A percentile compares a stretch with the other conserved stretches of the same genome.
phyloP scores from a whole-genome alignment of 2,888 invertebrate species.

The Plusia festucae region DNA sequence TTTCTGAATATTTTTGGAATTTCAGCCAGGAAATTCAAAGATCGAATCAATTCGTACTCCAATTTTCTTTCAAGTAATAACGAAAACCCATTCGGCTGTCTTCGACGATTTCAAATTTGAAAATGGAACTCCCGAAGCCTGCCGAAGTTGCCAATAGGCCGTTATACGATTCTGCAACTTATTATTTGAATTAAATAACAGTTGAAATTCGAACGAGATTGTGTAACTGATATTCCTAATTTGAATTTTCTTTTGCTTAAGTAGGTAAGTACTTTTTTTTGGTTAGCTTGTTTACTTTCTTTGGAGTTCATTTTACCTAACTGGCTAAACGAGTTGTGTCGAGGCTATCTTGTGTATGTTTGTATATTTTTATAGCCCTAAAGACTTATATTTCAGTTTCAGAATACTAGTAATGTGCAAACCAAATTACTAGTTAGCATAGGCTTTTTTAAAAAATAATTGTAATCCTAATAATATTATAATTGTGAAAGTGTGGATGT shows the following conservation, averaged over 20 bases:
- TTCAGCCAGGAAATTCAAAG: neutral
- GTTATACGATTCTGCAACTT: neutral
- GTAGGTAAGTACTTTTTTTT: neutral
- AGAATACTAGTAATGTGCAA: too few species aligned
- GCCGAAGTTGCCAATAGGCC: conserved; percentile 9
- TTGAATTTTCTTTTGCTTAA: neutral
- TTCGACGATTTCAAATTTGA: conserved; percentile 11
- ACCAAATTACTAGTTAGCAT: too few species aligned
- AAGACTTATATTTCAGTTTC: too few species aligned
- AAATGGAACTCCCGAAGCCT: conserved; percentile 3
- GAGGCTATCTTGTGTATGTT: too few species aligned
- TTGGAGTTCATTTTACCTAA: too few species aligned
- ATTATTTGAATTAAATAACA: conserved; percentile 12
- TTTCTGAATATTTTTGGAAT: too few species aligned
- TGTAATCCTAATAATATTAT: too few species aligned
- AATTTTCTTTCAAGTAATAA: neutral
- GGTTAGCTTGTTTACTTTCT: too few species aligned
- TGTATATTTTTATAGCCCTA: too few species aligned
- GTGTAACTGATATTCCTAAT: conserved; percentile 4
- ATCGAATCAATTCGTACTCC: neutral
- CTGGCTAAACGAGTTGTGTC: too few species aligned
- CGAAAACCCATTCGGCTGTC: neutral
- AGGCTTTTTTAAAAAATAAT: too few species aligned
- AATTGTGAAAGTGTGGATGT: too few species aligned
- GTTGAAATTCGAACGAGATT: conserved; percentile 3